Conservation (phyloP, 2,888 invertebrate genomes). For the Ophion costatus region DNA sequence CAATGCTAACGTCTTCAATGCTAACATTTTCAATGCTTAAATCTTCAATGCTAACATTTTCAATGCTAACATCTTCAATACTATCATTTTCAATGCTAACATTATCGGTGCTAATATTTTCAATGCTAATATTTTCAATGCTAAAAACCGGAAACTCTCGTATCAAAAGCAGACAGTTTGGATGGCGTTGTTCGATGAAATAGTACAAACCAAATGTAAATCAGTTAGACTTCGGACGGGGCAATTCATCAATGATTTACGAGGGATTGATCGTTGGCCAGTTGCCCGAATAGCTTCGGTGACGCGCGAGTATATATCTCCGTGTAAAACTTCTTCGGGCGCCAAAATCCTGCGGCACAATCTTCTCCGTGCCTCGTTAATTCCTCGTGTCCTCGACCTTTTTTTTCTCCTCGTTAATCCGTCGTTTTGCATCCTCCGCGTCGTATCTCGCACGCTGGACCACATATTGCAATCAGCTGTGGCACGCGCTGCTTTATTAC, state of each 20-base stretch:
- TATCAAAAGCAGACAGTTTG: no score
- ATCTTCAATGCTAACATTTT: no score
- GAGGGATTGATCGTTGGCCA: neutral
- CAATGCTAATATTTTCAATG: no score
- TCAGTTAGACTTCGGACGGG: neutral
- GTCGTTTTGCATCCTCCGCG: neutral
- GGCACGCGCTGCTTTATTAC: neutral
- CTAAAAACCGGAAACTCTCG: no score
- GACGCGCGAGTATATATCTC: neutral
- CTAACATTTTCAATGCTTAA: no score
- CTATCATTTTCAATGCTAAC: no score
- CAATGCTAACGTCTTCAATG: no score
- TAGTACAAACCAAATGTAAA: no score
- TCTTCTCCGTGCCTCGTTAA: constrained; percentile 9
- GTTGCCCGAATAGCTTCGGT: constrained; percentile 12
- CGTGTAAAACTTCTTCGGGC: constrained; percentile 14
- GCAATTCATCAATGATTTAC: constrained; percentile 9
- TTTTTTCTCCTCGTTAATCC: neutral
- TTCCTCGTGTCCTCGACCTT: constrained; percentile 1
- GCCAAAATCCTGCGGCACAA: constrained; percentile 10
- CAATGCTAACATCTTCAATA: no score
- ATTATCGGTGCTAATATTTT: no score
- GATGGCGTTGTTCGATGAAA: no score
- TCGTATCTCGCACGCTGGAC: constrained; percentile 10
- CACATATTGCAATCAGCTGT: constrained; percentile 17